Percentiles rank a stretch among this genome's conserved stretches.
Conservation (phyloP, 1,140 invertebrate genomes). For the Lasioglossum baleicum region DNA sequence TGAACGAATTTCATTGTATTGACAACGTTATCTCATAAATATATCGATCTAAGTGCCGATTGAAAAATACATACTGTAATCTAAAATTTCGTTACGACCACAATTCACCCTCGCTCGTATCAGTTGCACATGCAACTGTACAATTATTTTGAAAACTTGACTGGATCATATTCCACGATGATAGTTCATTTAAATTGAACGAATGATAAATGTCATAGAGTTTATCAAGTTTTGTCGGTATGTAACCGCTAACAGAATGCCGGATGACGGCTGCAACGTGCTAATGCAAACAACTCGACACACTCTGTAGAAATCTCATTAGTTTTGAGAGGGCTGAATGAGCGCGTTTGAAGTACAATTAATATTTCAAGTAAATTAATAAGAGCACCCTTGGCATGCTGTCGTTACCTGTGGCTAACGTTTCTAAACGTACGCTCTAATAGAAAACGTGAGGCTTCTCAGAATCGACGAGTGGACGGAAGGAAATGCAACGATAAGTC, state of each 20-base stretch:
- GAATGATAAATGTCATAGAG: not conserved
- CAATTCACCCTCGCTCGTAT: not conserved
- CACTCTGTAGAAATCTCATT: not conserved
- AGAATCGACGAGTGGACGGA: constrained; percentile 24
- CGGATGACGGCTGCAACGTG: not conserved
- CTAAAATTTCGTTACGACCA: too few relatives aligned
- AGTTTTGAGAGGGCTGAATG: not conserved
- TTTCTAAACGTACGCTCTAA: constrained; percentile 5
- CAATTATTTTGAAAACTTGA: not conserved
- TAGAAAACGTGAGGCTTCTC: constrained; percentile 23
- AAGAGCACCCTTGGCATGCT: not conserved
- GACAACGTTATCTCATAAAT: too few relatives aligned
- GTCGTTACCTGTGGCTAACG: constrained; percentile 24
- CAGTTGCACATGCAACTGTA: not conserved
- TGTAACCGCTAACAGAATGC: not conserved
- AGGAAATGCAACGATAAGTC: constrained; percentile 28
- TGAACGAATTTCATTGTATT: too few relatives aligned
- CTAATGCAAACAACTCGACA: not conserved
- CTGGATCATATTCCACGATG: not conserved
- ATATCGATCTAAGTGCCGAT: too few relatives aligned
- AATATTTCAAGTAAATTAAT: constrained; percentile 6
- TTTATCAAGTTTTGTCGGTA: not conserved
- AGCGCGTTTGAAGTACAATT: not conserved
- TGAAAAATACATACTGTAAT: too few relatives aligned
- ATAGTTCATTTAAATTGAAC: not conserved